These are phyloP conservation scores for Mylabris sibirica DNA, from an alignment of 2,888 invertebrate species.

Conservation along the genomic window DNA sequence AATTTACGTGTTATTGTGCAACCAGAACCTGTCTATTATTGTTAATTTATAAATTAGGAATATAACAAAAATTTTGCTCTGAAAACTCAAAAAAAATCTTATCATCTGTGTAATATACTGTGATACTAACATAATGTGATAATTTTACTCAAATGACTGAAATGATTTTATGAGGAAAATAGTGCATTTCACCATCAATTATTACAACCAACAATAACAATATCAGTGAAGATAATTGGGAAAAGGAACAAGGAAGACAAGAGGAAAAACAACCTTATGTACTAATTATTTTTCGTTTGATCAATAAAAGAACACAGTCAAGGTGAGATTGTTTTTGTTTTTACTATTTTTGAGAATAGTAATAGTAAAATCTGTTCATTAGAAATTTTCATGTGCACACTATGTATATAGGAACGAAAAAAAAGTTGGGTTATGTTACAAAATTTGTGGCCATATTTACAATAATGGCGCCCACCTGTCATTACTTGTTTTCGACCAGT, in stretches of 20 bases:
- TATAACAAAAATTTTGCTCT: neutral
- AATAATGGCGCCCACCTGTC: slow-evolving; percentile 29
- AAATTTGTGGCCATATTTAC: slow-evolving; percentile 25
- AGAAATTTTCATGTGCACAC: too few species aligned
- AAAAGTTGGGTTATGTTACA: slow-evolving; percentile 35
- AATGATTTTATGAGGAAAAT: slow-evolving; percentile 29
- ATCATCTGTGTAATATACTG: slow-evolving; percentile 43
- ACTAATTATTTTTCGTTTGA: neutral
- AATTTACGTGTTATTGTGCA: neutral
- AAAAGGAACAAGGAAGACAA: neutral
- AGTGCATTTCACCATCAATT: slow-evolving; percentile 22
- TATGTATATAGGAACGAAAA: neutral
- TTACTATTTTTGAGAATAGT: neutral
- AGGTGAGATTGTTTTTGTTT: neutral
- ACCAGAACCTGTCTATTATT: neutral
- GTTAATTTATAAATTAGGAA: neutral
- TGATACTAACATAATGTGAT: slow-evolving; percentile 54
- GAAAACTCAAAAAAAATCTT: neutral
- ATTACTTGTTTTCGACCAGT: slow-evolving; percentile 21
- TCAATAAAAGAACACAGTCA: neutral
- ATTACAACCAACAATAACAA: neutral
- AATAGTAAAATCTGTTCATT: neutral
- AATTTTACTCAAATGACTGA: slow-evolving; percentile 31
- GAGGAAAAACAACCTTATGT: neutral
- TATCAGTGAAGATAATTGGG: neutral